phyloP scores from a whole-genome alignment of 2,888 invertebrate species.

The Drosophila fulvimacula region DNA sequence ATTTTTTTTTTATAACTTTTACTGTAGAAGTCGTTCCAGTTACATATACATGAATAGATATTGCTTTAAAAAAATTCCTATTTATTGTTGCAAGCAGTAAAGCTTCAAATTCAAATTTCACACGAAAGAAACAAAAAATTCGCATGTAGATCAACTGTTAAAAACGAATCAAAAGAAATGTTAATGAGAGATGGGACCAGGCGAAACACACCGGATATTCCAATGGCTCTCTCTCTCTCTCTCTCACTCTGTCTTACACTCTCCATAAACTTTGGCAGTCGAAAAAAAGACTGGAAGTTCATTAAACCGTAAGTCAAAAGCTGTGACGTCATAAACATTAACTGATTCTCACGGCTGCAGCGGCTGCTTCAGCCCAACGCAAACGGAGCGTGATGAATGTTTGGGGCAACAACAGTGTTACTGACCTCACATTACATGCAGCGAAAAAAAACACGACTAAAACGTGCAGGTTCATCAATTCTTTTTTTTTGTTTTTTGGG shows the following conservation, averaged over 20 bases:
- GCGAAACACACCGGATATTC: constrained; percentile 37
- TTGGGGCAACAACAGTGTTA: constrained; percentile 72
- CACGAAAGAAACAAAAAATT: constrained; percentile 18
- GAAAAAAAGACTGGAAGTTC: constrained; percentile 51
- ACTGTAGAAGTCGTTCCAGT: constrained; percentile 1
- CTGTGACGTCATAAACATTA: constrained; percentile 67
- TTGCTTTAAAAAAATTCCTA: neutral
- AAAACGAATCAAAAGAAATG: constrained; percentile 24
- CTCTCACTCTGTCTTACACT: neutral
- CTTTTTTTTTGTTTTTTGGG: constrained; percentile 13
- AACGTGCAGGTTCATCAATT: constrained; percentile 70
- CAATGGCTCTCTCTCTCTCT: neutral
- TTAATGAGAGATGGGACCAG: constrained; percentile 15
- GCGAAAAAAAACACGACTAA: constrained; percentile 21
- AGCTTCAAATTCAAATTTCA: constrained; percentile 26
- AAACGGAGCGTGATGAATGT: constrained; percentile 76
- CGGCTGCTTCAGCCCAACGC: constrained; percentile 25
- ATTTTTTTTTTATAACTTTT: neutral
- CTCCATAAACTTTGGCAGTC: constrained; percentile 13
- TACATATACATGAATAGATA: neutral
- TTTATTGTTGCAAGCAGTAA: neutral
- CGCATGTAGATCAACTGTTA: constrained; percentile 16
- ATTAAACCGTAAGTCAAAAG: constrained; percentile 63
- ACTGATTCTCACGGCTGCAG: constrained; percentile 52
- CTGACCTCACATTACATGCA: constrained; percentile 79